Base-by-base conservation (phyloP, 2,888 invertebrate species). In the Exocentrus adspersus region DNA sequence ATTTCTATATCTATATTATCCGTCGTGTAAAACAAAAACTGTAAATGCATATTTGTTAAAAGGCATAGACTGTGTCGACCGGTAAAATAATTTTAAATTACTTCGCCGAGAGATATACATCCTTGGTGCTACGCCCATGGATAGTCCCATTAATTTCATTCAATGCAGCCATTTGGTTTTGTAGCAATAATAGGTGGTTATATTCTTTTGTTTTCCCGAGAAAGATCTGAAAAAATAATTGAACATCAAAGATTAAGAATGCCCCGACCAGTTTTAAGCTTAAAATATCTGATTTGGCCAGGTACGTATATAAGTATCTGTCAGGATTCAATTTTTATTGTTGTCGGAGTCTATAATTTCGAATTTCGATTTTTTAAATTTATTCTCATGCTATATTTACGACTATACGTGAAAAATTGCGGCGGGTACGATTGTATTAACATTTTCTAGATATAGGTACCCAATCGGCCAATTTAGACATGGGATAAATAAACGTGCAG, bases 341-440 rank as follows among this genome's bases (percentile, higher is more conserved):
- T 73, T 74, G 73, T 74, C 74, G 68, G 74, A 70, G 75, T 74
- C 78, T 79, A 78, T 79, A 79, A 79, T 79, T 79, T 79, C 69
- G 77, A 74, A 78, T 78, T 79, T 78, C 77, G 77, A 78, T 77
- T 79, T 79, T 79, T 77, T 71, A 77, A 78, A 77, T 69, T 69
- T 67, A 78, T 77, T 75, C 76, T 68, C 70, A 76, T 75, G 73
- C 78, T 78, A 72, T 79, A 76, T 79, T 79, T 79, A 79, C 73
- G 71, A 74, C 67, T 65, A 72, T 78, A 79, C 79, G 79, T 79
- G 79, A 78, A 73, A 77, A 73, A 78, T 78, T 77, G 64, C 64
- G 51, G 56, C 20, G n/a, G 30, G 30, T n/a, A 6, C 21, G 48
- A 21, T 21, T 21, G 37, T 37, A 48, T 48, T 10, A 6, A 21